phyloP scores from a whole-genome alignment of 2,797 vertebrate genomes.

The Neosalanx taihuensis region DNA sequence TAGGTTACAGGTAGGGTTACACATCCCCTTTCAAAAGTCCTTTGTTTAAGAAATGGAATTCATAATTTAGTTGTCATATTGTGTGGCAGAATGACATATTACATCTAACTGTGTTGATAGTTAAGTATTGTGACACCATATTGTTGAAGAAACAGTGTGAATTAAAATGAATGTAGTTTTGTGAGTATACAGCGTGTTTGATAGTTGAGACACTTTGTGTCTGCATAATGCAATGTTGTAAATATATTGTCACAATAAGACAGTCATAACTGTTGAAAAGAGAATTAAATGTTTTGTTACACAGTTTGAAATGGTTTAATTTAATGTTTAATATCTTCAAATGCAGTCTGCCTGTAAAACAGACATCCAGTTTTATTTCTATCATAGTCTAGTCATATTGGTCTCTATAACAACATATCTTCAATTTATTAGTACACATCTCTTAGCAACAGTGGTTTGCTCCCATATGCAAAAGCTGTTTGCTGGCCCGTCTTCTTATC shows the following conservation, averaged over 20 bases:
- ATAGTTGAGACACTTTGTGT: not conserved
- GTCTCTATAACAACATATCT: conserved; percentile 46
- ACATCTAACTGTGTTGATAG: not conserved
- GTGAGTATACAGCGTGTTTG: not conserved
- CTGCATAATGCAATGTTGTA: not conserved
- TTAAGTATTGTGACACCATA: not conserved
- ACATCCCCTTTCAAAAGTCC: not conserved
- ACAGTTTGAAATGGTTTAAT: not conserved
- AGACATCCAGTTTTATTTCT: not conserved
- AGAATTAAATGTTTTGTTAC: not conserved
- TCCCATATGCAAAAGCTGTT: not conserved
- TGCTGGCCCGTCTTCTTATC: not conserved
- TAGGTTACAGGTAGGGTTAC: not conserved
- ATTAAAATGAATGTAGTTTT: not conserved
- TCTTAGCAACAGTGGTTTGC: not conserved
- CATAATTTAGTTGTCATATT: not conserved
- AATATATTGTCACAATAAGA: not conserved
- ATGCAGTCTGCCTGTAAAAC: not conserved
- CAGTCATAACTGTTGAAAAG: not conserved
- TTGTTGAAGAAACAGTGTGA: not conserved
- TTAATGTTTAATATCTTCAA: too few species aligned
- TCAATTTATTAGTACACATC: conserved; percentile 32
- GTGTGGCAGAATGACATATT: not conserved
- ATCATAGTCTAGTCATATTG: conserved; percentile 15
- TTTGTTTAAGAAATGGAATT: not conserved